These are phyloP conservation scores for Threskiornis aethiopicus DNA, from an alignment of 2,797 vertebrate genomes.

Conservation along the genomic window DNA sequence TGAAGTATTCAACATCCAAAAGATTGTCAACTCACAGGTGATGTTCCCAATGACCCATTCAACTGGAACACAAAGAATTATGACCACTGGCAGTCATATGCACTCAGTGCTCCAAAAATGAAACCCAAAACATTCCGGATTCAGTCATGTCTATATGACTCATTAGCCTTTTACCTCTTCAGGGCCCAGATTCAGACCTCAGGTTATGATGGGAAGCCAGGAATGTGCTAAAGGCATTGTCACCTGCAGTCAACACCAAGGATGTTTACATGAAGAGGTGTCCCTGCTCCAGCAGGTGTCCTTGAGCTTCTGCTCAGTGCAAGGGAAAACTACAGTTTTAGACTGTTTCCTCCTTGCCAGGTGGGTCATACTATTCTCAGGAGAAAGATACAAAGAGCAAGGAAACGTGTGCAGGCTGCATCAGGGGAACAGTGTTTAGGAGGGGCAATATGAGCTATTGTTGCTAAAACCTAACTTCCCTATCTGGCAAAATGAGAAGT, in stretches of 20 bases:
- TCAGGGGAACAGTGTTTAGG: not conserved
- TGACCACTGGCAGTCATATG: not conserved
- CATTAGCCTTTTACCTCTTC: not conserved
- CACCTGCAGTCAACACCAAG: not conserved
- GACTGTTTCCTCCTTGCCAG: not conserved
- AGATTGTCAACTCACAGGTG: not conserved
- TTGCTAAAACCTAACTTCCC: not conserved
- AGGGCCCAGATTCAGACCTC: not conserved
- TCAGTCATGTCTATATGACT: constrained; percentile 23
- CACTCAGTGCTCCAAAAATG: not conserved
- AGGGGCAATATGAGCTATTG: not conserved
- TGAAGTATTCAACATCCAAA: not conserved
- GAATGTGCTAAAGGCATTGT: not conserved
- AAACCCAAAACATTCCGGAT: not conserved
- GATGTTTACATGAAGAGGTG: constrained; percentile 10
- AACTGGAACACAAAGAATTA: constrained; percentile 25
- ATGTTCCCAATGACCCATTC: not conserved
- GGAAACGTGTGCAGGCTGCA: not conserved
- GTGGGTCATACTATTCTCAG: not conserved
- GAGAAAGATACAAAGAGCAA: not conserved
- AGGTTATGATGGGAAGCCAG: not conserved
- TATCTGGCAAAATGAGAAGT: not conserved
- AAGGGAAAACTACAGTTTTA: not conserved
- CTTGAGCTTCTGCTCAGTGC: not conserved
- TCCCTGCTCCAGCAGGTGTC: not conserved